These are phyloP conservation scores for Dinocampus coccinellae DNA, from an alignment of 2,888 invertebrate species.

Conservation along the genomic window DNA sequence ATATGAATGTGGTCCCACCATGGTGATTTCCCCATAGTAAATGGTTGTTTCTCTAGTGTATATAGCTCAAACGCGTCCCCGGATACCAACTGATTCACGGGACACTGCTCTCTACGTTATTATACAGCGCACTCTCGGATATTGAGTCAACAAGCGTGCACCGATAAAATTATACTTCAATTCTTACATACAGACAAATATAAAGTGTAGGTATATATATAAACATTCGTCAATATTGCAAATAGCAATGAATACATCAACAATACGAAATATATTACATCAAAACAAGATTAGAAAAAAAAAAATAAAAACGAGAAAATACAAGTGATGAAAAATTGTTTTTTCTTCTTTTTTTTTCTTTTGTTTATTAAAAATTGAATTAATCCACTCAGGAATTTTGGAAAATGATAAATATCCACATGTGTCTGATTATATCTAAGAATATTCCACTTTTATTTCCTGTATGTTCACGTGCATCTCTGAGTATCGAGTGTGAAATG, in stretches of 20 bases:
- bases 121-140: conserved; percentile 24
- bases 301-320: no score
- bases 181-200: not conserved
- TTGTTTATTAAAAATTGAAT: not conserved
- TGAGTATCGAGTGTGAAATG: not conserved
- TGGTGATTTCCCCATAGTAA: conserved; percentile 10
- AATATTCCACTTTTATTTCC: conserved; percentile 50
- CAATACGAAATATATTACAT: no score
- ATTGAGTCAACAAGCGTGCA: conserved; percentile 19
- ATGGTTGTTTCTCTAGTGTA: conserved; percentile 1
- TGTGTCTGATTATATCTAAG: conserved; percentile 6
- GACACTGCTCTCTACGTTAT: conserved; percentile 27
- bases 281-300: no score
- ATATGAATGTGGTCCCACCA: not conserved
- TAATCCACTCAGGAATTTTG: no score
- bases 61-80: conserved; percentile 28
- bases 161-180: not conserved
- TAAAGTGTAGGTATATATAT: no score
- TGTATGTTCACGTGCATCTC: no score
- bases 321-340: no score
- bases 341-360: no score
- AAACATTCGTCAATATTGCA: no score
- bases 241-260: no score
- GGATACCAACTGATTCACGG: conserved; percentile 36
- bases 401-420: no score